Percentiles rank a stretch among this genome's conserved stretches.
phyloP scores from a whole-genome alignment of 2,113 vertebrate genomes.

The Heteronetta atricapilla region DNA sequence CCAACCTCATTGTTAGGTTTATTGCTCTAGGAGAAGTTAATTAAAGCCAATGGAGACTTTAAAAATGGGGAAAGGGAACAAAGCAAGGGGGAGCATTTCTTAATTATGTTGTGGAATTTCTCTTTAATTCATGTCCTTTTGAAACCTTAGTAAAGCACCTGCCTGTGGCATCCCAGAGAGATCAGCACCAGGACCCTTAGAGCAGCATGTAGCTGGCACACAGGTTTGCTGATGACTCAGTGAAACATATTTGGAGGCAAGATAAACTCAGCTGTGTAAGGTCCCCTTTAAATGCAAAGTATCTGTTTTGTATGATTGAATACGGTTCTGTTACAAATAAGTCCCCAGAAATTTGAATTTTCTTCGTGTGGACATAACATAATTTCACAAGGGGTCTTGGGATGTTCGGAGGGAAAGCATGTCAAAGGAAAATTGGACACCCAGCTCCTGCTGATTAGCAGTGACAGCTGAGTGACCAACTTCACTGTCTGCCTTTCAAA shows the following conservation, averaged over 20 bases:
- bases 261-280: background rate
- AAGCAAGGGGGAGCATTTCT: background rate
- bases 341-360: background rate
- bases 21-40: slow-evolving; percentile 3
- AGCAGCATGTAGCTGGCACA: accelerated
- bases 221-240: background rate
- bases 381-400: background rate
- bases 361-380: accelerated
- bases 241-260: background rate
- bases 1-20: background rate
- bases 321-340: background rate
- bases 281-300: background rate
- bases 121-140: background rate
- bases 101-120: background rate
- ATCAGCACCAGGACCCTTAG: background rate
- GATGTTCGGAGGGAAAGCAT: background rate
- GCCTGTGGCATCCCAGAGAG: background rate
- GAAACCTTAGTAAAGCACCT: background rate
- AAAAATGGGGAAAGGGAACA: background rate
- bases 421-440: background rate
- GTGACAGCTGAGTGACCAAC: background rate
- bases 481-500: background rate
- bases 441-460: background rate
- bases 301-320: background rate
- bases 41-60: background rate